Evolutionary conservation across 2,888 invertebrate genomes (phyloP).

Genomic region (Portevinia maculata): DNA sequence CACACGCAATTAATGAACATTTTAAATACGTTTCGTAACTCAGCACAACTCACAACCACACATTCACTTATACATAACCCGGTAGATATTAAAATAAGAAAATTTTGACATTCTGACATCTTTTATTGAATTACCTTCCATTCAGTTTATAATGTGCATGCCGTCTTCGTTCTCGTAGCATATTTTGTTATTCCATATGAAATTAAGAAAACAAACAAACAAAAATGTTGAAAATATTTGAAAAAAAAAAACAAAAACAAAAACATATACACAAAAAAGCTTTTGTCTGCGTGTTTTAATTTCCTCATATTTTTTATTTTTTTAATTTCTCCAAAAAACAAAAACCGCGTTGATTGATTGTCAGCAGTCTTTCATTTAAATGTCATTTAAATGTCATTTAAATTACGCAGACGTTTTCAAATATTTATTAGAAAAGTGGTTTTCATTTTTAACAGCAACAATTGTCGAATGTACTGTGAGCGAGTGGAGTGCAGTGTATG

Average conservation of each 20-base stretch:
- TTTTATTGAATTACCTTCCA: slow-evolving; percentile 86
- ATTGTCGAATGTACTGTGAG: slow-evolving; percentile 30
- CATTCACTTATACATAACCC: no score
- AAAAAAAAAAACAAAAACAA: slow-evolving; percentile 50
- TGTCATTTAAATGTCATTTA: slow-evolving; percentile 7
- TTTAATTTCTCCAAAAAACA: background rate
- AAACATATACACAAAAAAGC: background rate
- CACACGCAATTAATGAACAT: no score
- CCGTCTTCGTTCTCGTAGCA: slow-evolving; percentile 93
- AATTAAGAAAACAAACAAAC: slow-evolving; percentile 79
- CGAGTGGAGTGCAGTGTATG: background rate
- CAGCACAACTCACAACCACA: no score
- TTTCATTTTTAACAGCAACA: slow-evolving; percentile 26
- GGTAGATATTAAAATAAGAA: background rate
- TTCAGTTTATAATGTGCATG: slow-evolving; percentile 96
- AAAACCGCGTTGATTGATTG: slow-evolving; percentile 3
- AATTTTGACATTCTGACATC: background rate
- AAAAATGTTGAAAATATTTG: slow-evolving; percentile 75
- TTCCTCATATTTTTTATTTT: no score
- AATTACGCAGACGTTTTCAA: background rate
- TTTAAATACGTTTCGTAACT: no score
- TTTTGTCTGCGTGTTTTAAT: background rate
- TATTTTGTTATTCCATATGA: slow-evolving; percentile 85
- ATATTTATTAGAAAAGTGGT: slow-evolving; percentile 4
- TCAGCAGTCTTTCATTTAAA: background rate